These are phyloP conservation scores for Sula dactylatra DNA, from an alignment of 2,113 vertebrate genomes.

Conservation along the genomic window DNA sequence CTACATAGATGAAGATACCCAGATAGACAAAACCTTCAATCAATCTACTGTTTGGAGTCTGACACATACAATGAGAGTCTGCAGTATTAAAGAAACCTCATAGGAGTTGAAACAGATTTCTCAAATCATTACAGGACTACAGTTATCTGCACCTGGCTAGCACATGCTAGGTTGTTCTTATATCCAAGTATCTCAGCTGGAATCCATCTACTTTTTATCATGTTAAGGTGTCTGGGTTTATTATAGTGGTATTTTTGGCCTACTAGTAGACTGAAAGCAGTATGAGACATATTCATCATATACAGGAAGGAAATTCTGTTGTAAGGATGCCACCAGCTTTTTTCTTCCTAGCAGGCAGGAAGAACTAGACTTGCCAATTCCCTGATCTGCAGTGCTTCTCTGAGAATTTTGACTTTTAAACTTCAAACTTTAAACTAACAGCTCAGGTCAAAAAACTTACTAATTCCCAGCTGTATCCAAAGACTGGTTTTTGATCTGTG, in stretches of 20 bases:
- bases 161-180: background rate
- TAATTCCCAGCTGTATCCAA: background rate
- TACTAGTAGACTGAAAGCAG: background rate
- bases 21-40: background rate
- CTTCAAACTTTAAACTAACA: background rate
- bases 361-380: background rate
- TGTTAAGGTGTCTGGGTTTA: background rate
- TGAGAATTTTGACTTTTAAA: background rate
- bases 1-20: background rate
- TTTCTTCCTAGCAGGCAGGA: background rate
- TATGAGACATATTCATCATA: background rate
- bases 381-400: background rate
- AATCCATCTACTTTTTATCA: background rate
- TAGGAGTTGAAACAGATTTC: background rate
- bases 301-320: background rate
- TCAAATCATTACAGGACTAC: background rate
- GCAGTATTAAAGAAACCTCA: background rate
- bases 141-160: background rate
- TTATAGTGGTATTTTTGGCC: background rate
- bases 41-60: background rate
- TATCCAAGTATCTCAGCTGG: background rate
- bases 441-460: background rate
- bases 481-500: background rate
- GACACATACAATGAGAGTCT: background rate
- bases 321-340: background rate